phyloP scores from a whole-genome alignment of 2,888 invertebrate species.

The Apocheima hispidaria region DNA sequence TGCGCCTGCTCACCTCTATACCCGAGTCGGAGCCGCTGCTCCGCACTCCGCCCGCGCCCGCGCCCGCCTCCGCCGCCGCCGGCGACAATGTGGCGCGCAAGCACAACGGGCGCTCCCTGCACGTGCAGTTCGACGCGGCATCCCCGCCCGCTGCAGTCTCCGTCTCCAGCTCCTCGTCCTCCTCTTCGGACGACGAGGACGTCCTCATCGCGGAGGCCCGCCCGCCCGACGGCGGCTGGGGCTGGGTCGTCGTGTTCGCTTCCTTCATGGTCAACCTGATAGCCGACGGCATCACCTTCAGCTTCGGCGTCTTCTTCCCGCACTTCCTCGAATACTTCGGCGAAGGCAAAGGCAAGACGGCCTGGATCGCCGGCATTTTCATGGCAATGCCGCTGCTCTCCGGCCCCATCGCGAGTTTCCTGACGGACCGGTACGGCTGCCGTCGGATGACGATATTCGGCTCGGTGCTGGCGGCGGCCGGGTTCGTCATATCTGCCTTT shows the following conservation, averaged over 20 bases:
- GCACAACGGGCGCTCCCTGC: constrained; percentile 75
- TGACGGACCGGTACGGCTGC: constrained; percentile 94
- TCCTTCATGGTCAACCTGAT: constrained; percentile 96
- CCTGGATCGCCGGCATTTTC: constrained; percentile 96
- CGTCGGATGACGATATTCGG: constrained; percentile 92
- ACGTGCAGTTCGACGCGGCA: constrained; percentile 87
- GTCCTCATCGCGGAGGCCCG: constrained; percentile 88
- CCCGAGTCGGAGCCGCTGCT: constrained; percentile 79
- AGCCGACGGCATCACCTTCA: constrained; percentile 96
- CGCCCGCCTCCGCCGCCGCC: constrained; percentile 43
- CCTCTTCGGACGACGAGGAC: constrained; percentile 88
- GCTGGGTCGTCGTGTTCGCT: constrained; percentile 96
- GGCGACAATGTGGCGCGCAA: constrained; percentile 54
- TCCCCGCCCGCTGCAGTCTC: constrained; percentile 75
- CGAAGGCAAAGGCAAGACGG: constrained; percentile 94
- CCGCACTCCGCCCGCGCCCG: constrained; percentile 47
- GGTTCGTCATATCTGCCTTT: constrained; percentile 92
- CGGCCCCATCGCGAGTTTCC: constrained; percentile 93
- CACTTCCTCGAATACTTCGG: constrained; percentile 94
- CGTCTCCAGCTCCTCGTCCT: constrained; percentile 78
- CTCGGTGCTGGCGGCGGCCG: constrained; percentile 90
- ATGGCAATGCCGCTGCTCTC: constrained; percentile 96
- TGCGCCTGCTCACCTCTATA: constrained; percentile 71
- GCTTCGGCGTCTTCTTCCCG: constrained; percentile 95
- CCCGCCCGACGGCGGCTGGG: constrained; percentile 96